Evolutionary conservation across 2,888 invertebrate species (phyloP).

Genomic region (Capitulum mitella): DNA sequence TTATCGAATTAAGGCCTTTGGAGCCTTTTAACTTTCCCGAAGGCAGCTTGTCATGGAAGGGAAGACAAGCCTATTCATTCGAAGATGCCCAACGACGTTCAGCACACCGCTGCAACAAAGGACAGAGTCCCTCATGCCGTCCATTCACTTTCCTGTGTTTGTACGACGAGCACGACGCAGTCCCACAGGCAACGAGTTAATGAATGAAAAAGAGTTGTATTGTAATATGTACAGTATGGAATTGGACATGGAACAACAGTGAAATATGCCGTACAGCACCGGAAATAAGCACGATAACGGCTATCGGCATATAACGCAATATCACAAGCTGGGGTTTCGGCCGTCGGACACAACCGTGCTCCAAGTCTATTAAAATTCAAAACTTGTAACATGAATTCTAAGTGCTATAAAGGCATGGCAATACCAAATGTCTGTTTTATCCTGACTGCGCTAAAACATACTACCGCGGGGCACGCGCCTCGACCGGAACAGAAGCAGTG

Average conservation of each 20-base stretch:
- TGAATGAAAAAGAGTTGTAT: conserved; percentile 23
- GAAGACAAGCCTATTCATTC: too few relatives aligned
- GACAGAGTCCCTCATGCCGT: too few relatives aligned
- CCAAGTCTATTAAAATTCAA: conserved; percentile 3
- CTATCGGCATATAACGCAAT: background rate
- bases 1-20: too few relatives aligned
- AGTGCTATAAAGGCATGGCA: conserved; percentile 12
- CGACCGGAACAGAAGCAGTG: background rate
- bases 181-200: background rate
- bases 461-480: background rate
- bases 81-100: too few relatives aligned
- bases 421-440: conserved; percentile 8
- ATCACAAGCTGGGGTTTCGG: background rate
- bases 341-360: background rate
- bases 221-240: conserved; percentile 23
- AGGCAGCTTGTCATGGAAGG: too few relatives aligned
- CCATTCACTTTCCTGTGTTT: too few relatives aligned
- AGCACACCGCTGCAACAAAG: too few relatives aligned
- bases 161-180: too few relatives aligned
- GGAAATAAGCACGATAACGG: background rate
- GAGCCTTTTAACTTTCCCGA: too few relatives aligned
- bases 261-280: background rate
- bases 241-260: conserved; percentile 13
- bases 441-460: background rate
- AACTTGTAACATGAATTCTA: conserved; percentile 5